Conservation (phyloP, 2,797 vertebrate genomes). For the Amniataba percoides region DNA sequence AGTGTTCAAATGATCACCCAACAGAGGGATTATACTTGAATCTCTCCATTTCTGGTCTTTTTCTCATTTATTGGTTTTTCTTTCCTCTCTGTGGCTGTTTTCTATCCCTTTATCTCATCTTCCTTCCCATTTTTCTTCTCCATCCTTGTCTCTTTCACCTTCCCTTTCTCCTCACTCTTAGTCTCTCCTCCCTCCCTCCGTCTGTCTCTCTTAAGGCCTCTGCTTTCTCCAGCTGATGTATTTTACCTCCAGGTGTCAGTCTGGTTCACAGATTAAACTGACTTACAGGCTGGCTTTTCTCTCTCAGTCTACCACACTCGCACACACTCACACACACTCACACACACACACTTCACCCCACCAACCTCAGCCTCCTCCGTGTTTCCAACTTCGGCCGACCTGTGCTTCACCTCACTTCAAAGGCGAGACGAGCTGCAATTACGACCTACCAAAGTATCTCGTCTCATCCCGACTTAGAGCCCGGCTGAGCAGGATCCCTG, state of each 20-base stretch:
- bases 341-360: not conserved
- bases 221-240: constrained; percentile 23
- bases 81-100: not conserved
- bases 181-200: not conserved
- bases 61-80: too few relatives aligned
- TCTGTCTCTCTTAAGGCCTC: constrained; percentile 15
- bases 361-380: not conserved
- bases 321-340: constrained; percentile 21
- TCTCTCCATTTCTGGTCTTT: not conserved
- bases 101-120: not conserved
- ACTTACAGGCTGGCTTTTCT: constrained; percentile 23
- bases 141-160: too few relatives aligned
- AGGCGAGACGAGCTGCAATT: constrained; percentile 48
- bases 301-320: not conserved
- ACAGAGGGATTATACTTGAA: too few relatives aligned
- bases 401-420: constrained; percentile 48
- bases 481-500: constrained; percentile 20
- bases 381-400: constrained; percentile 27
- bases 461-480: constrained; percentile 49
- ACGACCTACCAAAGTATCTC: constrained; percentile 50
- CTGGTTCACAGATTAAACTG: constrained; percentile 54
- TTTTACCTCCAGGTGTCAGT: constrained; percentile 44
- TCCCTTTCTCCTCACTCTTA: too few relatives aligned
- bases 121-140: not conserved
- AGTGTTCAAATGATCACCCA: not conserved